These are phyloP conservation scores for Platycnemis pennipes DNA, from an alignment of 2,888 invertebrate species.

Conservation along the genomic window DNA sequence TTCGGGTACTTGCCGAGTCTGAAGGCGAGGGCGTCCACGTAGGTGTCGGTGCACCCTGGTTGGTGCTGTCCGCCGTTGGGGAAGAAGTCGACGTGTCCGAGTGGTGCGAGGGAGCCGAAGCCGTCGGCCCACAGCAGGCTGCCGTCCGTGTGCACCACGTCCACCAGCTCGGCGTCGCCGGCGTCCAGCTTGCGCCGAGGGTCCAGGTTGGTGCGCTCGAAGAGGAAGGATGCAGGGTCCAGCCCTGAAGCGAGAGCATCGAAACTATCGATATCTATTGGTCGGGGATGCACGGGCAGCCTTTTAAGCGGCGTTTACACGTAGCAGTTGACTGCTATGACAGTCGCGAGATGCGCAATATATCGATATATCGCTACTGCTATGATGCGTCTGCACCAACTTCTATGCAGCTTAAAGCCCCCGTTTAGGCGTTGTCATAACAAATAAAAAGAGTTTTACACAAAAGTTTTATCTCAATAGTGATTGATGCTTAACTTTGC, in stretches of 20 bases:
- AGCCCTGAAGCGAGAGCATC: constrained; percentile 77
- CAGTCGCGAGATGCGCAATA: no score
- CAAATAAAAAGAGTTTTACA: no score
- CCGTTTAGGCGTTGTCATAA: no score
- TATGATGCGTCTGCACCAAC: no score
- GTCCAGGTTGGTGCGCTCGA: constrained; percentile 82
- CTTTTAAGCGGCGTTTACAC: no score
- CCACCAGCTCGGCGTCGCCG: constrained; percentile 84
- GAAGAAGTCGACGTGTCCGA: constrained; percentile 83
- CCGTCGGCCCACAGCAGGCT: constrained; percentile 82
- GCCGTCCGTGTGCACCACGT: constrained; percentile 86
- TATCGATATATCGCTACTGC: no score
- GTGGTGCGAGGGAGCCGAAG: constrained; percentile 82
- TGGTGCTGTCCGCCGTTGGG: constrained; percentile 84
- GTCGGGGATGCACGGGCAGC: no score
- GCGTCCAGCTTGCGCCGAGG: constrained; percentile 82
- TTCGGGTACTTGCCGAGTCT: background rate
- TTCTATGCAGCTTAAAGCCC: no score
- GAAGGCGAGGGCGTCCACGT: constrained; percentile 68
- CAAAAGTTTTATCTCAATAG: no score
- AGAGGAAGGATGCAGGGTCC: constrained; percentile 83
- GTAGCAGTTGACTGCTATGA: no score
- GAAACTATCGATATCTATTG: background rate
- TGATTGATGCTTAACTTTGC: no score
- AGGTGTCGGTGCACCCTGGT: constrained; percentile 81